These are phyloP conservation scores for Alauda arvensis DNA, from an alignment of 2,797 vertebrate genomes.

Conservation along the genomic window DNA sequence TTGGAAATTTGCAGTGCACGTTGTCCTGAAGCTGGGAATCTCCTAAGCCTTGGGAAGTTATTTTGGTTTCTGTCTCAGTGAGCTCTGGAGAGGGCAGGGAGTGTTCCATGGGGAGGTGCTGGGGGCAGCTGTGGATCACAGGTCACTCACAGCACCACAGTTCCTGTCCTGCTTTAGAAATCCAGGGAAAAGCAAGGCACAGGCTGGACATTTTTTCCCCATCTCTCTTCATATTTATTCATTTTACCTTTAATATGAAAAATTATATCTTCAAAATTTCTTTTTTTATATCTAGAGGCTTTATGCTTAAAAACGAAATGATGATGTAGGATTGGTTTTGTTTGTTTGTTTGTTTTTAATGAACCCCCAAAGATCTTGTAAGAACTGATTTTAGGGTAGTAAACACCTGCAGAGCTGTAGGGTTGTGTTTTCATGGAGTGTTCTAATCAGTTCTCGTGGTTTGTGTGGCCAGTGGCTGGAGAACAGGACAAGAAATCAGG, in stretches of 20 bases:
- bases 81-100: neutral
- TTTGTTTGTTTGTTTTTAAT: neutral
- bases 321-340: neutral
- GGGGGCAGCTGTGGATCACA: neutral
- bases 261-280: neutral
- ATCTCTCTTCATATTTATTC: neutral
- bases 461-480: neutral
- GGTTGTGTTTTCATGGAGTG: accelerated
- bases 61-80: neutral
- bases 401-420: neutral
- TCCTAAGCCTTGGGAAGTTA: neutral
- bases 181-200: neutral
- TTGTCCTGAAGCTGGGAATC: neutral
- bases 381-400: neutral
- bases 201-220: neutral
- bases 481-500: neutral
- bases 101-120: neutral
- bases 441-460: neutral
- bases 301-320: neutral
- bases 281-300: neutral
- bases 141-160: accelerated
- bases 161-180: neutral
- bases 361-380: neutral
- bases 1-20: neutral
- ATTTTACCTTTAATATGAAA: neutral